A percentile compares a stretch with the other conserved stretches of the same genome.
phyloP scores from a whole-genome alignment of 2,797 vertebrate genomes.

The Aselliscus stoliczkanus region DNA sequence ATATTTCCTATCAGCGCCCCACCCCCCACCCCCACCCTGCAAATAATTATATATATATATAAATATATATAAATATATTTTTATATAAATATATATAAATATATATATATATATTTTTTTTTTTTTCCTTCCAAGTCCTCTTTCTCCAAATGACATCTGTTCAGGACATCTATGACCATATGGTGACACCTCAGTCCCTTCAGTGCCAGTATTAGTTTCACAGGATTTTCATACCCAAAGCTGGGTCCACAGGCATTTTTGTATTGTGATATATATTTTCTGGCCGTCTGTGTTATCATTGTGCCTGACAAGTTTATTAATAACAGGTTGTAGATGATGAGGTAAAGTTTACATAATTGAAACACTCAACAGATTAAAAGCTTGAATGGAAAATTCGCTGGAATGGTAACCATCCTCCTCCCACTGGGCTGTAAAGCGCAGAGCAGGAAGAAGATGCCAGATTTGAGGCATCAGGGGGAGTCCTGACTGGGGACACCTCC shows the following conservation, averaged over 20 bases:
- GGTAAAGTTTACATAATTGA: constrained; percentile 29
- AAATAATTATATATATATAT: no score
- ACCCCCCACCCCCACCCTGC: no score
- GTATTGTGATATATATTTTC: neutral
- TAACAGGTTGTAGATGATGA: constrained; percentile 8
- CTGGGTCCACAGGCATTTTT: neutral
- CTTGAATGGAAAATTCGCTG: neutral
- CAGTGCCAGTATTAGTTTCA: neutral
- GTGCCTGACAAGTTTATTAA: constrained; percentile 11
- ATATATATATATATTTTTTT: no score
- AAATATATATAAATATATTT: no score
- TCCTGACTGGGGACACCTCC: neutral
- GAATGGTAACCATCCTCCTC: neutral
- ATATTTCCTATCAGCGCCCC: neutral
- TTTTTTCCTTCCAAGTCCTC: neutral
- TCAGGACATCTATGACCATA: neutral
- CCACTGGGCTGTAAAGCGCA: neutral
- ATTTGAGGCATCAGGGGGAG: neutral
- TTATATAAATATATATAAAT: no score
- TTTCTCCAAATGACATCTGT: neutral
- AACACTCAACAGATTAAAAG: constrained; percentile 1
- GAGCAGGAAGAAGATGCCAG: neutral
- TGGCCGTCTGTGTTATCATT: neutral
- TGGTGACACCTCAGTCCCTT: neutral
- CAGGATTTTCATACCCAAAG: neutral